Evolutionary conservation across 2,888 invertebrate species (phyloP).

Genomic region (Gymnoscelis rufifasciata): DNA sequence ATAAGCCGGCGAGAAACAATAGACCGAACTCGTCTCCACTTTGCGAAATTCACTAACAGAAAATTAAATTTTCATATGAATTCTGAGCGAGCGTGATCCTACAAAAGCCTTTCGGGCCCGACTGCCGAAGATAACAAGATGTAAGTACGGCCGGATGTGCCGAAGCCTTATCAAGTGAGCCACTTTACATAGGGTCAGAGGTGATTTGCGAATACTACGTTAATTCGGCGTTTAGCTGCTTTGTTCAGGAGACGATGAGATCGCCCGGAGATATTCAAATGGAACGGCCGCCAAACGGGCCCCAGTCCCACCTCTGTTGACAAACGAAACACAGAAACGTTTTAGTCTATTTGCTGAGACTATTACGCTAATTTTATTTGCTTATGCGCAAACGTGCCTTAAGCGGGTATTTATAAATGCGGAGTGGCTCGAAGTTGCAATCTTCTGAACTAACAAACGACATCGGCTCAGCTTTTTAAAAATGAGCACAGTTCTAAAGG

Average conservation of each 20-base stretch:
- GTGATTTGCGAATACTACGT: constrained; percentile 60
- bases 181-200: constrained; percentile 63
- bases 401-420: constrained; percentile 34
- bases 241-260: constrained; percentile 54
- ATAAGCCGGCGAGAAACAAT: constrained; percentile 68
- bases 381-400: constrained; percentile 41
- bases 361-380: constrained; percentile 56
- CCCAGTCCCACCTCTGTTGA: constrained; percentile 43
- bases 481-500: constrained; percentile 19
- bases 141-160: constrained; percentile 59
- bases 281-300: constrained; percentile 44
- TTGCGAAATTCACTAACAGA: constrained; percentile 68
- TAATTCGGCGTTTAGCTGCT: constrained; percentile 65
- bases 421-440: constrained; percentile 32
- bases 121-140: constrained; percentile 65
- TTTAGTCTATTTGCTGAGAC: constrained; percentile 50
- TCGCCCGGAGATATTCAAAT: constrained; percentile 66
- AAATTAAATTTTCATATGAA: constrained; percentile 76
- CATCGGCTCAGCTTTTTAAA: constrained; percentile 20
- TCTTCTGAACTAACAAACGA: constrained; percentile 30
- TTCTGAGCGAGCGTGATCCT: constrained; percentile 61
- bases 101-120: constrained; percentile 62
- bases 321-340: constrained; percentile 52
- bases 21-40: constrained; percentile 61
- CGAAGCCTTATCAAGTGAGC: constrained; percentile 57